Evolutionary conservation across 2,797 vertebrate species (phyloP).

Genomic region (Phaenicophaeus curvirostris): DNA sequence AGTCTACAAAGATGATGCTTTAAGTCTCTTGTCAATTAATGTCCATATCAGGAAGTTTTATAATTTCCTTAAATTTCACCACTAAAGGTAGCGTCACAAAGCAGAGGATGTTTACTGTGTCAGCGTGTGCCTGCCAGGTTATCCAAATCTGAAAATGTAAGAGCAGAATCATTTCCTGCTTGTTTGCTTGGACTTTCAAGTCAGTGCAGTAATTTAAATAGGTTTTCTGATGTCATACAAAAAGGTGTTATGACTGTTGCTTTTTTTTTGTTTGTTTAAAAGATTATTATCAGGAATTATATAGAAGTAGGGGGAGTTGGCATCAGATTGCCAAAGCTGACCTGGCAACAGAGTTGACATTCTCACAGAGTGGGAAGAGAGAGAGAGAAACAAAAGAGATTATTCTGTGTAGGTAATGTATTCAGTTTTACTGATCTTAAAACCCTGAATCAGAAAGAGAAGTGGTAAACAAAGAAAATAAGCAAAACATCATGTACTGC

Average conservation of each 20-base stretch:
- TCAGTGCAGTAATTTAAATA: constrained; percentile 65
- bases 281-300: constrained; percentile 64
- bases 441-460: neutral
- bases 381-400: neutral
- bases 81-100: neutral
- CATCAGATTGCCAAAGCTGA: constrained; percentile 29
- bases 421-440: neutral
- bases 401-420: neutral
- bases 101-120: neutral
- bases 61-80: neutral
- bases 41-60: neutral
- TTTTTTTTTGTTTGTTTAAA: constrained; percentile 42
- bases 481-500: neutral
- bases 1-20: neutral
- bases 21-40: neutral
- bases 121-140: constrained; percentile 37
- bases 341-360: constrained; percentile 26
- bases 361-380: neutral
- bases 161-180: constrained; percentile 65
- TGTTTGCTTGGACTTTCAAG: constrained; percentile 66
- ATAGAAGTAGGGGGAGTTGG: constrained; percentile 37
- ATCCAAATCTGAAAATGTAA: constrained; percentile 59
- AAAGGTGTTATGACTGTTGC: constrained; percentile 55
- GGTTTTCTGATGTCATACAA: constrained; percentile 34
- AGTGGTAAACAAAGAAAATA: neutral